phyloP scores from a whole-genome alignment of 2,888 invertebrate genomes.

The Caenorhabditis sp. region DNA sequence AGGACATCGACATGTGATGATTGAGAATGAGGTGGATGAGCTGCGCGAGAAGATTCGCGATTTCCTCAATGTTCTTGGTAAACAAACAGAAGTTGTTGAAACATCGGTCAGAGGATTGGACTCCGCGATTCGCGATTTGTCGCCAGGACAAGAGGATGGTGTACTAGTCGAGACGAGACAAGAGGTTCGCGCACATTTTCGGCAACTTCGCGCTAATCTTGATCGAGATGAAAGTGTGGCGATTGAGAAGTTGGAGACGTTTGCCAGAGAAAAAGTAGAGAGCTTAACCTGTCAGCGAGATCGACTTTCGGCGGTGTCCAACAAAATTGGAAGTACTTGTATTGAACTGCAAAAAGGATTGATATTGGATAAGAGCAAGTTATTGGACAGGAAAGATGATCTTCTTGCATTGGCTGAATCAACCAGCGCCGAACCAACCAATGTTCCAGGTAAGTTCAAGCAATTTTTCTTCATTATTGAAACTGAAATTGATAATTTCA shows the following conservation, averaged over 20 bases:
- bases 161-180: conserved; percentile 25
- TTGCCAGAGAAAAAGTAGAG: conserved; percentile 17
- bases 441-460: conserved; percentile 8
- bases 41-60: conserved; percentile 74
- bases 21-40: conserved; percentile 76
- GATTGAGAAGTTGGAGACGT: conserved; percentile 13
- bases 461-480: no score
- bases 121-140: conserved; percentile 20
- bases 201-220: conserved; percentile 15
- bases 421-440: conserved; percentile 28
- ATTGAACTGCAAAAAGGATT: conserved; percentile 23
- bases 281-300: conserved; percentile 15
- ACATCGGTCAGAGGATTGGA: background rate
- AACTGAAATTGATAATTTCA: no score
- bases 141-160: conserved; percentile 20
- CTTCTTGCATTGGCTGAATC: conserved; percentile 37
- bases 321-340: conserved; percentile 30
- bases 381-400: conserved; percentile 41
- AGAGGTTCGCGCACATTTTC: conserved; percentile 34
- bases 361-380: conserved; percentile 20
- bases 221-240: conserved; percentile 24
- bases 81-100: conserved; percentile 14
- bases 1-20: conserved; percentile 75
- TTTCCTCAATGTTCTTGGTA: conserved; percentile 74
- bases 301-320: conserved; percentile 13